phyloP scores from a whole-genome alignment of 2,888 invertebrate genomes.

The Drosophila quinaria region DNA sequence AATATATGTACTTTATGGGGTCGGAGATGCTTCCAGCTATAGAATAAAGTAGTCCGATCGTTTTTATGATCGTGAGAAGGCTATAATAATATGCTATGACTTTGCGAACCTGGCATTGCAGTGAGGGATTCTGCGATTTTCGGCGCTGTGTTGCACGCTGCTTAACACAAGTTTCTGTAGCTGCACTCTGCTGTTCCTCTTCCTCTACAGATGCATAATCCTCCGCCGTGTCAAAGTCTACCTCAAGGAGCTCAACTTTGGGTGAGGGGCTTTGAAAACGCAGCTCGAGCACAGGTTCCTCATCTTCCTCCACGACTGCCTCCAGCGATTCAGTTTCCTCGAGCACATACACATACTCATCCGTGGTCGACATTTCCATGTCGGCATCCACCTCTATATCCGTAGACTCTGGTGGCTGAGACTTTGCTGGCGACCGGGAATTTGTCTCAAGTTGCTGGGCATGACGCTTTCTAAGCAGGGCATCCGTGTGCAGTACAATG shows the following conservation, averaged over 20 bases:
- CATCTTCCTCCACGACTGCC: background rate
- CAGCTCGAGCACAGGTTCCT: constrained; percentile 28
- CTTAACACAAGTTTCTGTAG: background rate
- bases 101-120: constrained; percentile 68
- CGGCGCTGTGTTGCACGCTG: constrained; percentile 12
- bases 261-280: constrained; percentile 28
- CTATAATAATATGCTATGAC: background rate
- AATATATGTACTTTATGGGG: no score
- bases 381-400: constrained; percentile 31
- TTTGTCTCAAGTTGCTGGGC: background rate
- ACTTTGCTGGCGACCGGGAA: background rate
- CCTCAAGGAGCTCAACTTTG: constrained; percentile 21
- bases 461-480: constrained; percentile 66
- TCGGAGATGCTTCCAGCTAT: no score
- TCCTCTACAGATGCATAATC: constrained; percentile 4
- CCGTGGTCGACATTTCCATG: constrained; percentile 7
- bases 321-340: constrained; percentile 29
- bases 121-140: constrained; percentile 59
- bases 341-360: constrained; percentile 44
- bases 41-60: no score
- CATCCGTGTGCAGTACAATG: constrained; percentile 74
- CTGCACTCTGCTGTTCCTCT: background rate
- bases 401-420: background rate
- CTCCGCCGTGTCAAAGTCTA: constrained; percentile 19
- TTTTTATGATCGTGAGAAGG: no score